Evolutionary conservation across 2,797 vertebrate genomes (phyloP).

Genomic region (Oreonectes daqikongensis): DNA sequence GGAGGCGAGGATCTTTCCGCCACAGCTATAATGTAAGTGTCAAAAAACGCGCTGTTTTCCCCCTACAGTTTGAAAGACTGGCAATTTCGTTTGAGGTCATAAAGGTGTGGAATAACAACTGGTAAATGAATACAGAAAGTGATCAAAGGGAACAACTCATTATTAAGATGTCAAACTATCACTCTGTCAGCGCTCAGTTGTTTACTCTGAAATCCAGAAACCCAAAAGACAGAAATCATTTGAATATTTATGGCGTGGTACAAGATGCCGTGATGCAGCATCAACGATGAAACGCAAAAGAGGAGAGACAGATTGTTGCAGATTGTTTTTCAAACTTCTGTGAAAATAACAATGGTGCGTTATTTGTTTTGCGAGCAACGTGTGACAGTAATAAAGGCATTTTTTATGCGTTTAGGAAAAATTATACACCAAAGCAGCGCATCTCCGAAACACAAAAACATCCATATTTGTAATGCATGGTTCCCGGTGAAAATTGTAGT

Average conservation of each 20-base stretch:
- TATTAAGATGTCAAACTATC: constrained; percentile 67
- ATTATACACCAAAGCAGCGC: background rate
- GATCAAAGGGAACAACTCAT: constrained; percentile 72
- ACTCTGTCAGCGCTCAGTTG: constrained; percentile 64
- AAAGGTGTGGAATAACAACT: constrained; percentile 61
- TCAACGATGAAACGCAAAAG: constrained; percentile 34
- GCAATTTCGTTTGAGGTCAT: constrained; percentile 56
- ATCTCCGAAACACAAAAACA: constrained; percentile 5
- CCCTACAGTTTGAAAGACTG: constrained; percentile 24
- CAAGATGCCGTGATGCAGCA: background rate
- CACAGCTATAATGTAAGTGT: constrained; percentile 37
- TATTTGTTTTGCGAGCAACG: constrained; percentile 14
- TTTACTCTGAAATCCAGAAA: constrained; percentile 43
- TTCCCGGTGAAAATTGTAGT: background rate
- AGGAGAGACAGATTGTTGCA: constrained; percentile 12
- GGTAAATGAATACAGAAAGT: constrained; percentile 65
- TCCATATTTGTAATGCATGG: background rate
- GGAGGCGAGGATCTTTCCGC: background rate
- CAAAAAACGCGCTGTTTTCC: constrained; percentile 21
- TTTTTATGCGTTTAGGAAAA: background rate
- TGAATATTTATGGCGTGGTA: constrained; percentile 35
- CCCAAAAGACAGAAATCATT: background rate
- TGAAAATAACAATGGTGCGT: background rate
- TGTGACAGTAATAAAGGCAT: constrained; percentile 58
- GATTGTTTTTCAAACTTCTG: background rate